Evolutionary conservation across 1,140 invertebrate species (phyloP).

Genomic region (Brachionus plicatilis): DNA sequence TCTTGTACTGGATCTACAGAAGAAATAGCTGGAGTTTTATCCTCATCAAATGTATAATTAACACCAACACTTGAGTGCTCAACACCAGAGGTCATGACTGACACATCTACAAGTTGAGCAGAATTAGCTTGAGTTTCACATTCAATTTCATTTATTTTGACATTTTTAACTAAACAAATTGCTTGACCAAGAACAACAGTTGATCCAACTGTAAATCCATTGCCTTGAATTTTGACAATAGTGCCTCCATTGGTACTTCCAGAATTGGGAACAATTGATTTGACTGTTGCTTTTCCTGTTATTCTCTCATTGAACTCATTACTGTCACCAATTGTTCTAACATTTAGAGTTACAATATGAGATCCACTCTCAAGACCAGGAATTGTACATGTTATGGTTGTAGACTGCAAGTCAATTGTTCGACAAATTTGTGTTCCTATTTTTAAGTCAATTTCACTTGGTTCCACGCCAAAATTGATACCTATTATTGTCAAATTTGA

Average conservation of each 20-base stretch:
- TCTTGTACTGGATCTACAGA: background rate
- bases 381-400: background rate
- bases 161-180: constrained; percentile 40
- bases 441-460: background rate
- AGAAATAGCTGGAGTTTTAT: background rate
- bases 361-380: background rate
- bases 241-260: constrained; percentile 46
- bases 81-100: background rate
- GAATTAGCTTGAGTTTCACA: background rate
- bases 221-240: constrained; percentile 46
- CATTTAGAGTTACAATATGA: background rate
- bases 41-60: background rate
- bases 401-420: background rate
- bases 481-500: background rate
- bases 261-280: background rate
- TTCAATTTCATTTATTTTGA: constrained; percentile 21
- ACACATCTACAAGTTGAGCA: background rate
- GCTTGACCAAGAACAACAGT: background rate
- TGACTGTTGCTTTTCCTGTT: background rate
- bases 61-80: background rate
- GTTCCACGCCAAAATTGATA: background rate
- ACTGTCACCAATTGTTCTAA: background rate
- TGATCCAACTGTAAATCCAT: constrained; percentile 44
- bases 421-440: background rate
- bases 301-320: background rate